These are phyloP conservation scores for Drosophila neotestacea DNA, from an alignment of 2,888 invertebrate species.

Conservation along the genomic window DNA sequence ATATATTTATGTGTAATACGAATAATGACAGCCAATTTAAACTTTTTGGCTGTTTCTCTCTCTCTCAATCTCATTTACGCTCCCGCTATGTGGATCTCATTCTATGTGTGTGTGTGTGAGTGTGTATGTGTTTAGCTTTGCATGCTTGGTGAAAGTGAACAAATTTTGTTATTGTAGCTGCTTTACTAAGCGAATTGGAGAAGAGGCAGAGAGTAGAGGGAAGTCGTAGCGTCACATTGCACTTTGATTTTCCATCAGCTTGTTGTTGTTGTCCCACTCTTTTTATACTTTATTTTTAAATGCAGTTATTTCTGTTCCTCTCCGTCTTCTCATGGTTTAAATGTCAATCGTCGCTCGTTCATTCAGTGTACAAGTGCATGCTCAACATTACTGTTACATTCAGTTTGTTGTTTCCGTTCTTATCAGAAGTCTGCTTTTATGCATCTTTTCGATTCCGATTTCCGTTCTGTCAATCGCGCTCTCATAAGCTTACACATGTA, in stretches of 20 bases:
- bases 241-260: constrained; percentile 46
- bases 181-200: constrained; percentile 1
- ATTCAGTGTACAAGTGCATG: constrained; percentile 30
- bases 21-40: constrained; percentile 65
- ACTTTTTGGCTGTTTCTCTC: constrained; percentile 37
- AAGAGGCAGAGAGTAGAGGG: background rate
- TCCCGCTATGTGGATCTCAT: constrained; percentile 7
- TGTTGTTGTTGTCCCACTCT: constrained; percentile 22
- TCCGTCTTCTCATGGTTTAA: constrained; percentile 21
- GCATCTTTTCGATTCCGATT: constrained; percentile 19
- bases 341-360: constrained; percentile 21
- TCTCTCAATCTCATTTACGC: constrained; percentile 18
- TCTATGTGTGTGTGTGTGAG: constrained; percentile 12
- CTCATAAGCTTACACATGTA: constrained; percentile 5
- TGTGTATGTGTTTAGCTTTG: constrained; percentile 43
- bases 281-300: constrained; percentile 56
- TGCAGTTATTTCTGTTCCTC: constrained; percentile 24
- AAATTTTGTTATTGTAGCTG: constrained; percentile 38
- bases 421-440: constrained; percentile 36
- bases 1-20: constrained; percentile 44
- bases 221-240: constrained; percentile 37
- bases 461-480: constrained; percentile 23
- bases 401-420: constrained; percentile 11
- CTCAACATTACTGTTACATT: background rate
- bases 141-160: constrained; percentile 73